Percentiles rank a stretch among this genome's conserved stretches.
Evolutionary conservation across 2,888 invertebrate genomes (phyloP).

Genomic region (Globia sparganii): DNA sequence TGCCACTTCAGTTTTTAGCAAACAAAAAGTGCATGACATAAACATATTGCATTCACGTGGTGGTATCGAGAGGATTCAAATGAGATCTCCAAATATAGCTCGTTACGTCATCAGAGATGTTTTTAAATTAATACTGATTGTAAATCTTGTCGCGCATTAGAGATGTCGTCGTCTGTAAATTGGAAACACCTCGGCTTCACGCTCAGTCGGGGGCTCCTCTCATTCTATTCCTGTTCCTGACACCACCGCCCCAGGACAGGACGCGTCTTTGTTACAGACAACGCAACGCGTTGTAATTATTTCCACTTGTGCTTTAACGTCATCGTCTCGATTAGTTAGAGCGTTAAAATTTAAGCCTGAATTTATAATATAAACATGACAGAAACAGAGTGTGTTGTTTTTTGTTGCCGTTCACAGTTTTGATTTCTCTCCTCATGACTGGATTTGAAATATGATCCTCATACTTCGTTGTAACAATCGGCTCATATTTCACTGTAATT

Average conservation of each 20-base stretch:
- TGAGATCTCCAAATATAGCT: slow-evolving; percentile 79
- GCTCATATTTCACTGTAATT: slow-evolving; percentile 68
- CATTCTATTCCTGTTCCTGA: slow-evolving; percentile 87
- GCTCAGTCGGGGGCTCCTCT: slow-evolving; percentile 75
- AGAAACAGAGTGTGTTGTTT: slow-evolving; percentile 54
- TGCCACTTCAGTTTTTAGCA: slow-evolving; percentile 57
- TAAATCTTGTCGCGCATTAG: slow-evolving; percentile 85
- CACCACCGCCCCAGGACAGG: slow-evolving; percentile 77
- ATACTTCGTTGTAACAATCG: slow-evolving; percentile 60
- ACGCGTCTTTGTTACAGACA: slow-evolving; percentile 84
- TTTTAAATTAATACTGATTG: slow-evolving; percentile 86
- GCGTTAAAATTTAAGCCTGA: slow-evolving; percentile 59
- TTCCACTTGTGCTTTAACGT: slow-evolving; percentile 81
- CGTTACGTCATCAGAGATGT: slow-evolving; percentile 81
- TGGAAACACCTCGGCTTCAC: slow-evolving; percentile 84
- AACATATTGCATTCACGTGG: slow-evolving; percentile 51
- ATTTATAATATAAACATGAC: slow-evolving; percentile 61
- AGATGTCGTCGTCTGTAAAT: slow-evolving; percentile 80
- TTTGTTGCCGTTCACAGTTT: slow-evolving; percentile 50
- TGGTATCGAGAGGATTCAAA: slow-evolving; percentile 67
- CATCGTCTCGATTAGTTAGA: slow-evolving; percentile 76
- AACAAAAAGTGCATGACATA: slow-evolving; percentile 48
- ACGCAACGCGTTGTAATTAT: slow-evolving; percentile 84
- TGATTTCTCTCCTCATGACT: slow-evolving; percentile 57
- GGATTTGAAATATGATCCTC: slow-evolving; percentile 63